A percentile compares a stretch with the other conserved stretches of the same genome.
phyloP scores from a whole-genome alignment of 1,140 invertebrate species.

The Atta cephalotes region DNA sequence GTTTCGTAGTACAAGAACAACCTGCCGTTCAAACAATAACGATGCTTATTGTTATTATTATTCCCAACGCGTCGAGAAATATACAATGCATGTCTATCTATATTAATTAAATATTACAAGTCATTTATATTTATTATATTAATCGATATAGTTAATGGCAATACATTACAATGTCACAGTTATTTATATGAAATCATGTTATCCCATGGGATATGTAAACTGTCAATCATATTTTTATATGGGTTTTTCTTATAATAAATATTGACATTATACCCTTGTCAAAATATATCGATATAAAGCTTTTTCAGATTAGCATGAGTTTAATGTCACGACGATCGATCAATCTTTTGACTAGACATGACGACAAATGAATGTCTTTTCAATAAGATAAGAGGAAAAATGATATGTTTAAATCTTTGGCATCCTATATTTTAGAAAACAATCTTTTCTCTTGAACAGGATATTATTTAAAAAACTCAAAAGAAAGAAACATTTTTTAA shows the following conservation, averaged over 20 bases:
- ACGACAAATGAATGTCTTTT: slow-evolving; percentile 37
- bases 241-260: slow-evolving; percentile 5
- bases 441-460: too few species aligned
- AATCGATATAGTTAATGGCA: neutral
- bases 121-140: neutral
- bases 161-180: neutral
- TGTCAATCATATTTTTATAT: neutral
- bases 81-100: neutral
- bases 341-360: slow-evolving; percentile 23
- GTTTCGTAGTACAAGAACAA: slow-evolving; percentile 48
- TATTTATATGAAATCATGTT: neutral
- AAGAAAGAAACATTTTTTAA: too few species aligned
- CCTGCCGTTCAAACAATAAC: slow-evolving; percentile 46
- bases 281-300: slow-evolving; percentile 32
- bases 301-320: slow-evolving; percentile 5
- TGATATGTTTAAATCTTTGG: neutral
- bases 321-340: neutral
- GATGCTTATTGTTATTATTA: slow-evolving; percentile 44
- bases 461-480: too few species aligned
- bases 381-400: neutral
- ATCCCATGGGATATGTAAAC: neutral
- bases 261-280: slow-evolving; percentile 37
- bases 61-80: neutral
- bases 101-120: slow-evolving; percentile 43
- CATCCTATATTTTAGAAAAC: too few species aligned